These are phyloP conservation scores for Metacarcinus magister DNA, from an alignment of 2,888 invertebrate genomes.

Conservation along the genomic window DNA sequence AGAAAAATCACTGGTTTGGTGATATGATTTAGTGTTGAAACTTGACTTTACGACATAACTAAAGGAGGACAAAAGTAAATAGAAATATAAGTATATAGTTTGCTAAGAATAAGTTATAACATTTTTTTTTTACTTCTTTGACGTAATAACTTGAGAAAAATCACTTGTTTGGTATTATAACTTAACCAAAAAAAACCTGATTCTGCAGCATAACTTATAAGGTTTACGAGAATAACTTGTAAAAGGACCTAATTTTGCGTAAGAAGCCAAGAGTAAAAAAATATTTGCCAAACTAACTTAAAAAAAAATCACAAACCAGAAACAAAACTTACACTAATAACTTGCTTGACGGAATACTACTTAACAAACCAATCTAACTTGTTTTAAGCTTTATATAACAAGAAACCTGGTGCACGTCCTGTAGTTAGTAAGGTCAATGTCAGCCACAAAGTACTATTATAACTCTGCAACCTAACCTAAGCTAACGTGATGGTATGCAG, in stretches of 20 bases:
- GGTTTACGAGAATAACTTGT: background rate
- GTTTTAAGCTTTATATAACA: background rate
- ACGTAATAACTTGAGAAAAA: background rate
- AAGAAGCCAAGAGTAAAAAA: background rate
- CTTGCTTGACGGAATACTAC: background rate
- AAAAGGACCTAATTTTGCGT: background rate
- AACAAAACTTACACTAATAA: background rate
- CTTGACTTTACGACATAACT: background rate
- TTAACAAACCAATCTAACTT: background rate
- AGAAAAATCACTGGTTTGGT: background rate
- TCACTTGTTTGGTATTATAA: background rate
- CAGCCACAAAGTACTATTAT: background rate
- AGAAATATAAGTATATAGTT: too few species aligned
- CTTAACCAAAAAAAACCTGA: background rate
- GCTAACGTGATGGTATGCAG: background rate
- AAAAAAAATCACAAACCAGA: background rate
- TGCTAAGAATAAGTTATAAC: too few species aligned
- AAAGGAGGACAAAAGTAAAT: too few species aligned
- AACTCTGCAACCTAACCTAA: background rate
- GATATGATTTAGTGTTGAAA: background rate
- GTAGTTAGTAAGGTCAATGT: background rate
- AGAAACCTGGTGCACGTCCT: background rate
- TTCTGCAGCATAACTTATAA: background rate
- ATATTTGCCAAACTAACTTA: background rate
- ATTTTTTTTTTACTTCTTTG: too few species aligned